These are phyloP conservation scores for Drosophila varians DNA, from an alignment of 1,140 invertebrate genomes.

Conservation along the genomic window DNA sequence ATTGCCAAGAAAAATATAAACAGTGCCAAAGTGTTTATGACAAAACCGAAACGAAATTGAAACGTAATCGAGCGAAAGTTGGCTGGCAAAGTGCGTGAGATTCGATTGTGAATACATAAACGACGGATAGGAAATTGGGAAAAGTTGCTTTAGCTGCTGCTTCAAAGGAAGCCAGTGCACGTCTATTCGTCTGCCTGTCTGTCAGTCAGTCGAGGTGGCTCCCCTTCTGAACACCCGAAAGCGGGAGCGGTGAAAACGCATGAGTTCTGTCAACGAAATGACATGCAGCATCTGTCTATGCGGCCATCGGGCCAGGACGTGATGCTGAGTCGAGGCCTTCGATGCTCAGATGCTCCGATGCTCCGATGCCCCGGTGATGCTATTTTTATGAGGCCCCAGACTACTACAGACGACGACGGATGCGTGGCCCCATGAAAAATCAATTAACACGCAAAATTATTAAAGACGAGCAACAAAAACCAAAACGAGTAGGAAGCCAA, in stretches of 20 bases:
- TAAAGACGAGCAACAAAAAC: conserved; percentile 67
- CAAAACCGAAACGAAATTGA: conserved; percentile 65
- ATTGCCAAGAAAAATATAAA: conserved; percentile 38
- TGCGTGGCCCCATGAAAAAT: conserved; percentile 81
- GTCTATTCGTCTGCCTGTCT: conserved; percentile 7
- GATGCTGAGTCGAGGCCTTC: conserved; percentile 56
- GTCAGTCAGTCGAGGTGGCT: conserved; percentile 9
- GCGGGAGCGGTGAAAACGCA: conserved; percentile 39
- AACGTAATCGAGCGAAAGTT: conserved; percentile 75
- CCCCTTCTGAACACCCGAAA: conserved; percentile 16
- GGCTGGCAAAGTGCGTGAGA: conserved; percentile 29
- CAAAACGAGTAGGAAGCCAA: conserved; percentile 25
- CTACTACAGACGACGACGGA: conserved; percentile 60
- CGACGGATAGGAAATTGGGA: conserved; percentile 16
- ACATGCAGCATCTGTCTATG: conserved; percentile 80
- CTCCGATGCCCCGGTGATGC: conserved; percentile 50
- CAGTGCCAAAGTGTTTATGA: conserved; percentile 45
- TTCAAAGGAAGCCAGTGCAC: conserved; percentile 56
- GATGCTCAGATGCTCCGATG: background rate
- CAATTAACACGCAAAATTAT: conserved; percentile 82
- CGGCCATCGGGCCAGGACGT: conserved; percentile 70
- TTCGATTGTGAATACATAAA: conserved; percentile 30
- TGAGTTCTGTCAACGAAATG: conserved; percentile 80
- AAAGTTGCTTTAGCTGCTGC: conserved; percentile 27
- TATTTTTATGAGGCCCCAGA: conserved; percentile 77